Base-by-base conservation (phyloP, 2,113 vertebrate species). In the Xenopus laevis region DNA sequence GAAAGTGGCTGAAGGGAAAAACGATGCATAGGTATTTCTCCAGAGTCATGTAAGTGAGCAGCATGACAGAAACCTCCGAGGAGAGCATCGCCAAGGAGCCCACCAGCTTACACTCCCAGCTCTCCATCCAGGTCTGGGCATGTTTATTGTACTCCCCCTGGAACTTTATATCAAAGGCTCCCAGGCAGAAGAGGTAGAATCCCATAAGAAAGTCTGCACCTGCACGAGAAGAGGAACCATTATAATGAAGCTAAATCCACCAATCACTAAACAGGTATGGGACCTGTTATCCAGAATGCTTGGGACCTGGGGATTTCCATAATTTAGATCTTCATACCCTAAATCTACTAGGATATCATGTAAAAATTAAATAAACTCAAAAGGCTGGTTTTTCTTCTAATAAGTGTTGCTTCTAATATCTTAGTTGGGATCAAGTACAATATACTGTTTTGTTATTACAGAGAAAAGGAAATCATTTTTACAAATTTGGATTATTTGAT, bases 191-290 rank as follows among this genome's bases (percentile, higher is more conserved):
- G 44, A 88, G 86, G 60, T 88, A 89, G 47, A 89, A 79, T 45
- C 86, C 86, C 88, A 89, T 90, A 59, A 89, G 76, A 11, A 85
- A 83, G 1, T 88, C 87, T 7, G 89, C 88, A 82, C 87, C 83
- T 87, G 77, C 9, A 20, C 27, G 64, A 13, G 63, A 4, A 47
- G 20, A 61, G 47, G 11, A 50, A 15, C 47, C 11, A 50, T 40
- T 40, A 40, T 59, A 45, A 57, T 45, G 45, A 10, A 20, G 55
- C n/a, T 1, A 58, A 20, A 58, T 7, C 15, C 55, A 58, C 16
- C 55, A 58, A 58, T 27, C 23, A 1, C 23, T 27, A 27, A 2
- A 27, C 1, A 27, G 23, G 23, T 27, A 27, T 27, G 23, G 1
- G 23, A 27, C 23, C 23, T 27, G 23, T 27, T 27, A 4, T 27